Conservation (phyloP, 1,140 invertebrate genomes). For the Nylanderia fulva region DNA sequence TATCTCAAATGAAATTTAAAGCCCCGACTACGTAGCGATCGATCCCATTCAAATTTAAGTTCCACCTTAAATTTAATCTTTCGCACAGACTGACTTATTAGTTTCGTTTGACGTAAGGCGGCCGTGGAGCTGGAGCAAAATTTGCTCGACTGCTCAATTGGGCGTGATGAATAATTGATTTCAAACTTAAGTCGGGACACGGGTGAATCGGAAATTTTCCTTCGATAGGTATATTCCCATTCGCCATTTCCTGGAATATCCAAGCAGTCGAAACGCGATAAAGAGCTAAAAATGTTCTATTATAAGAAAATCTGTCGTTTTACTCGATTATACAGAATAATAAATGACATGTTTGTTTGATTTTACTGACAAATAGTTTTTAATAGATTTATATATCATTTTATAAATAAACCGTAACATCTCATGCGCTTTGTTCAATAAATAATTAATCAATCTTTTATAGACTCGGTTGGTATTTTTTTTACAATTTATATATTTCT, state of each 20-base stretch:
- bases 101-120: conserved; percentile 56
- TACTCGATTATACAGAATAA: conserved; percentile 1
- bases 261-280: background rate
- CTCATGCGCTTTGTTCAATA: conserved; percentile 4
- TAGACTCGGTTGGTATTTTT: background rate
- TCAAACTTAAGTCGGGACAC: conserved; percentile 12
- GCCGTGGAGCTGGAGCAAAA: conserved; percentile 15
- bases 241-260: conserved; percentile 31
- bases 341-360: background rate
- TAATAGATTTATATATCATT: conserved; percentile 1
- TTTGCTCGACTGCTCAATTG: conserved; percentile 41
- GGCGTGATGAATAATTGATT: conserved; percentile 52
- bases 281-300: conserved; percentile 33
- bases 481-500: background rate
- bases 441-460: background rate
- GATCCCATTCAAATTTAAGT: conserved; percentile 47
- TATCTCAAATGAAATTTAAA: conserved; percentile 34
- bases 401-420: background rate
- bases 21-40: background rate
- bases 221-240: conserved; percentile 20
- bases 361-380: background rate
- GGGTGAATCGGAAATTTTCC: conserved; percentile 46
- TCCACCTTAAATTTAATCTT: conserved; percentile 43
- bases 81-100: conserved; percentile 43
- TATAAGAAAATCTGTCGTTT: background rate